Evolutionary conservation across 92 coral and sea anemone genomes (phyloP), one percentile per base, ranked within the genome.

Genomic region (Siderastrea radians): DNA sequence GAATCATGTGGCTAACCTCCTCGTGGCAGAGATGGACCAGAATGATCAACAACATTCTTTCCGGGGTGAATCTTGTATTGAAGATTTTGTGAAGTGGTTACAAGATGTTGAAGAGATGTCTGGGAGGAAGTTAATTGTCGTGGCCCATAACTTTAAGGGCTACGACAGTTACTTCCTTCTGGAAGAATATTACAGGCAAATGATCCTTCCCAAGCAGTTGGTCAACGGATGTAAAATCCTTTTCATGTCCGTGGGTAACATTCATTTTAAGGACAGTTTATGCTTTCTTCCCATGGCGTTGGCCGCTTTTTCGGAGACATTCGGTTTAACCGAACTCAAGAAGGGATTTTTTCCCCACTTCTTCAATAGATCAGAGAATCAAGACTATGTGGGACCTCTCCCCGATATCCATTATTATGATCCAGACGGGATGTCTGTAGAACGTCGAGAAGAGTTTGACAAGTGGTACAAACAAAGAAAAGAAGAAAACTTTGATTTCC

Each of bases 341-440:
- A 26, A 26, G 38, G 38, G 63, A 1, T 58, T 8, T 58, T 58
- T 79, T 45, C 84, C 84, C 4, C 76, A 79, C 2, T 64, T 79
- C 0, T 79, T 79, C 9, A 62, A 79, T 55, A 61, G 45, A 55
- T 6, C 6, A 14, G 84, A 79, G 49, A 79, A 79, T 53, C 67
- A 79, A 46, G 5, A 49, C 16, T 79, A 79, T 2, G 55, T 79
- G 11, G 84, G 84, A 11, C 77, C 75, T 0, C 12, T 79, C 3
- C 84, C 84, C 0, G 46, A 54, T 0, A 1, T 2, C 1, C 75
- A 54, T 53, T 79, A 79, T 38, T 79, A 79, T 3, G 44, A 64
- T 48, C 76, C 84, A 0, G 72, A 79, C 51, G 73, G 73, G 14
- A 79, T 79, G 84, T 10, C 5, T 10, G 52, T 55, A 3, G 76